Percentiles rank a stretch among this genome's conserved stretches.
phyloP scores from a whole-genome alignment of 2,888 invertebrate genomes.

The Phengaris arion region DNA sequence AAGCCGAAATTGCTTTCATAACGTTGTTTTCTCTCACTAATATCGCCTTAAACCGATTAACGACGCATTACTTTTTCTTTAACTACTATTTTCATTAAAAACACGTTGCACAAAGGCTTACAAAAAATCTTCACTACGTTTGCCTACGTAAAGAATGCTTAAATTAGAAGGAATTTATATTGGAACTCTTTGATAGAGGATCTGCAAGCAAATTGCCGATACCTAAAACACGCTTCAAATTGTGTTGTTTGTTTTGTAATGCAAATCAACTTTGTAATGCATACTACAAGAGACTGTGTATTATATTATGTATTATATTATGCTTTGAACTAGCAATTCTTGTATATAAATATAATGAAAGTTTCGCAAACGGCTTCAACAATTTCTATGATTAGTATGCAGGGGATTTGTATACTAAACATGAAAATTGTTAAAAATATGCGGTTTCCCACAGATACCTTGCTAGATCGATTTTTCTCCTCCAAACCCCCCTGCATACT shows the following conservation, averaged over 20 bases:
- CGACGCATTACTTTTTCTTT: slow-evolving; percentile 45
- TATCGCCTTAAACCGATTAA: slow-evolving; percentile 69
- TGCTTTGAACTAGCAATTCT: too few species aligned
- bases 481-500: too few species aligned
- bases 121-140: slow-evolving; percentile 22
- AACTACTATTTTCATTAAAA: slow-evolving; percentile 32
- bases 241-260: not conserved
- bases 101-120: slow-evolving; percentile 15
- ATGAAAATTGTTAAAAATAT: too few species aligned
- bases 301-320: too few species aligned
- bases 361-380: too few species aligned
- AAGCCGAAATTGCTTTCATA: slow-evolving; percentile 76
- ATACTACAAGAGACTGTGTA: not conserved
- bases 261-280: not conserved
- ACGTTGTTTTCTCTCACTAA: slow-evolving; percentile 73
- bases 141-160: slow-evolving; percentile 31
- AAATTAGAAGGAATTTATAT: slow-evolving; percentile 32
- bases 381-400: too few species aligned
- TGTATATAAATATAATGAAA: too few species aligned
- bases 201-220: not conserved
- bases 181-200: slow-evolving; percentile 26
- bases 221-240: not conserved
- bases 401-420: too few species aligned
- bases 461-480: too few species aligned
- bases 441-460: too few species aligned